A percentile compares a stretch with the other conserved stretches of the same genome.
Conservation (phyloP, 2,888 invertebrate species). For the Coelinius sp. region DNA sequence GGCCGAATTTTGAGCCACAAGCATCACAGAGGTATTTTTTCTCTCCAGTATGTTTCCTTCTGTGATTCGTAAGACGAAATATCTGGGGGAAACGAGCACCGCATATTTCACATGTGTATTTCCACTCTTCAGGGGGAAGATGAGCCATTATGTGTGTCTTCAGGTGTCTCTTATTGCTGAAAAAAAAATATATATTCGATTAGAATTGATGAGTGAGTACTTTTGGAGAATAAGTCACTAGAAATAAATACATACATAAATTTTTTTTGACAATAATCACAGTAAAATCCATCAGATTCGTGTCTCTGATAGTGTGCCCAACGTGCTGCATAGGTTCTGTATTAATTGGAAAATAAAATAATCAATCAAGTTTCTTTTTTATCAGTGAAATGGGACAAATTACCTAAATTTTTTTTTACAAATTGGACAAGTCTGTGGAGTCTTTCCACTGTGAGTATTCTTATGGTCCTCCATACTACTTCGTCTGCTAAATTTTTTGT, state of each 20-base stretch:
- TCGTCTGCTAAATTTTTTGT: not conserved
- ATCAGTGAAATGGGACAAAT: not conserved
- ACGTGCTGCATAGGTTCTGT: slow-evolving; percentile 20
- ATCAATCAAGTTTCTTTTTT: not conserved
- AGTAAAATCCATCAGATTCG: not conserved
- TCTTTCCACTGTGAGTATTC: slow-evolving; percentile 19
- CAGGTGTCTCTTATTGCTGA: not conserved
- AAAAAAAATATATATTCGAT: no score
- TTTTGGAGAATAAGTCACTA: not conserved
- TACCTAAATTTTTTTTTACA: slow-evolving; percentile 6
- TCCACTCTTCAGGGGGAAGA: not conserved
- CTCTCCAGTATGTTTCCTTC: slow-evolving; percentile 3
- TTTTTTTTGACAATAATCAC: slow-evolving; percentile 17
- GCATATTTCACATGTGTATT: not conserved
- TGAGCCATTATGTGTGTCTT: not conserved
- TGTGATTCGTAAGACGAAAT: not conserved
- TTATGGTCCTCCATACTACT: slow-evolving; percentile 1
- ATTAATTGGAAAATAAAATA: slow-evolving; percentile 3
- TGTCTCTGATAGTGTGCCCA: slow-evolving; percentile 1
- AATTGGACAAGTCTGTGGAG: not conserved
- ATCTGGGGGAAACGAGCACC: not conserved
- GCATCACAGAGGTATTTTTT: not conserved
- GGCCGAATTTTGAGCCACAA: not conserved
- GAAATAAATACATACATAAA: not conserved
- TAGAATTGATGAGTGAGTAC: not conserved